These are phyloP conservation scores for Rhynchopsitta pachyrhyncha DNA, from an alignment of 2,113 vertebrate species.

Conservation along the genomic window DNA sequence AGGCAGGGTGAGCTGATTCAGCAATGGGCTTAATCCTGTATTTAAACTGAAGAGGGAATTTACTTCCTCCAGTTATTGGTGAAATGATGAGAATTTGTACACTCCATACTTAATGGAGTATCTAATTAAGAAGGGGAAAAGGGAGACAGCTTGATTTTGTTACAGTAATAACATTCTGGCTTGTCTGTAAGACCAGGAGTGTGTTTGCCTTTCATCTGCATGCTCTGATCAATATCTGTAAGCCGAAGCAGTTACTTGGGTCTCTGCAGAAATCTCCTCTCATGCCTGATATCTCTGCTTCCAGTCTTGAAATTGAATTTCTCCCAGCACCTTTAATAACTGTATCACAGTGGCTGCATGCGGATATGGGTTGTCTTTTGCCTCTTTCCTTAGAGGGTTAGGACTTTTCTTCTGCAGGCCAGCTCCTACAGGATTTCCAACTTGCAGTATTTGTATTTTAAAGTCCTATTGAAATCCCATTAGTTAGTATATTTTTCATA, in stretches of 20 bases:
- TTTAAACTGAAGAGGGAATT: conserved; percentile 24
- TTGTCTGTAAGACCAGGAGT: neutral
- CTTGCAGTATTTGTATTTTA: neutral
- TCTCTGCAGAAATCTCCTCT: conserved; percentile 40
- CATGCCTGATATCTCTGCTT: neutral
- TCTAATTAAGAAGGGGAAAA: conserved; percentile 3
- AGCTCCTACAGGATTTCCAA: neutral
- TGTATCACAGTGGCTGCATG: neutral
- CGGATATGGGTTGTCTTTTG: neutral
- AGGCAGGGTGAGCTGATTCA: conserved; percentile 43
- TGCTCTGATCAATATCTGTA: conserved; percentile 39
- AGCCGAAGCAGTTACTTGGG: neutral
- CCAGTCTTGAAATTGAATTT: neutral
- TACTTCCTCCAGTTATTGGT: neutral
- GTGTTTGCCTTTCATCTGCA: conserved; percentile 51
- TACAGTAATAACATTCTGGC: neutral
- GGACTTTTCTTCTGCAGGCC: neutral
- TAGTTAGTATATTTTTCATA: neutral
- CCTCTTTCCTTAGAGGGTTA: neutral
- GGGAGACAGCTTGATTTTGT: neutral
- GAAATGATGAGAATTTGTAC: neutral
- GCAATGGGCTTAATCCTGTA: conserved; percentile 21
- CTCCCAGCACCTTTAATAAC: neutral
- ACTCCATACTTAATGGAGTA: neutral
- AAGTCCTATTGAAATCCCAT: neutral